Base-by-base conservation (phyloP, 2,113 vertebrate genomes). In the Oreochromis niloticus region DNA sequence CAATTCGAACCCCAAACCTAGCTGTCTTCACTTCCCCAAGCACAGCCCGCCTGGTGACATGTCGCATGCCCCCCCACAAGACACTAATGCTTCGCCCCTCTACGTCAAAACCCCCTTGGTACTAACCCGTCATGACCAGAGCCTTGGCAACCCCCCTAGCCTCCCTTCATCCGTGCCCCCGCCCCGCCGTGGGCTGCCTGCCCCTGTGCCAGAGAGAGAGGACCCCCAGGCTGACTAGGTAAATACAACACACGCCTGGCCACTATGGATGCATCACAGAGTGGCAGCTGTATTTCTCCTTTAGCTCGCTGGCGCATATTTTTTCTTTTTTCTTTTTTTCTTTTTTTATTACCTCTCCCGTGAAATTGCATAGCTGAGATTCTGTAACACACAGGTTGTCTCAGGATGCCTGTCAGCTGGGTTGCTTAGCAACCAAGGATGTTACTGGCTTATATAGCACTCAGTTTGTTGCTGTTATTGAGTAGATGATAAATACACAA, bases 181-280 rank as follows among this genome's bases (percentile, higher is more conserved):
- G 3, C 94, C 94, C 96, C 97, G 84, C 97, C 97, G 88, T 97
- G 97, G 97, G 96, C 96, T 93, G 95, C 97, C 97, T 97, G 97
- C 96, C 96, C 96, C 92, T 97, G 97, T 96, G 95, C 93, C 96
- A 94, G 97, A 95, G 97, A 98, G 93, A 96, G 96, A 97, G 97
- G 97, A 97, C 96, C 96, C 96, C 97, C 95, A 96, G 96, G 95
- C 97, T 97, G 95, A 96, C 96, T 97, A 98, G 97, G 97, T 98
- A 97, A 98, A 96, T 97, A 96, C 95, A 92, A 94, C 95, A 95
- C 94, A 94, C 93, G 93, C 81, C 87, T 54, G 88, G 92, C 90
- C 85, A 59, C 89, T 85, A 34, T 91, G 89, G 93, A 89, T 80
- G 82, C 87, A 86, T 80, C 89, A 89, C 89, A 89, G 92, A 86